Evolutionary conservation across 2,113 vertebrate species (phyloP).

Genomic region (Holacanthus passer): DNA sequence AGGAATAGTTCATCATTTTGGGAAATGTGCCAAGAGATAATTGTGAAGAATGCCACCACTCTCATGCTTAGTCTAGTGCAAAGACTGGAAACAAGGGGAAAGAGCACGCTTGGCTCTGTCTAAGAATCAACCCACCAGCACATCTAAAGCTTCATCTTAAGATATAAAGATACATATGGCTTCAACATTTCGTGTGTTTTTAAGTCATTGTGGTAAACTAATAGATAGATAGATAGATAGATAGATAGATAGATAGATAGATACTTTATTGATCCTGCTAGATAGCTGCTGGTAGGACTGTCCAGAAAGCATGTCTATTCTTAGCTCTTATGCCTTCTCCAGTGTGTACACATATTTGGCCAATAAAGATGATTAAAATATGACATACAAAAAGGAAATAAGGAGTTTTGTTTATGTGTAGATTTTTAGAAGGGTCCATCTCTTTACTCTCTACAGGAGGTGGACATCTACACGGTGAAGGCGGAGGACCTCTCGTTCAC

Average conservation of each 20-base stretch:
- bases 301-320: not conserved
- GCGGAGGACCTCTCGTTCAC: constrained; percentile 93
- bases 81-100: too few relatives aligned
- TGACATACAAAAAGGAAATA: too few relatives aligned
- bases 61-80: not conserved
- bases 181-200: not conserved
- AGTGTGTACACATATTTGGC: not conserved
- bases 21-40: not conserved
- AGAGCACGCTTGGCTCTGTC: not conserved
- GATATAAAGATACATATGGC: too few relatives aligned
- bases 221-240: too few relatives aligned
- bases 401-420: not conserved
- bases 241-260: too few relatives aligned
- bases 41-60: not conserved
- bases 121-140: not conserved
- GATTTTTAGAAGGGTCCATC: constrained; percentile 2
- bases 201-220: not conserved
- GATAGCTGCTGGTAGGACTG: too few relatives aligned
- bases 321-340: not conserved
- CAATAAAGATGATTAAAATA: not conserved
- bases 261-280: too few relatives aligned
- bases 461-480: constrained; percentile 97
- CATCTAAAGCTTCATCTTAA: not conserved
- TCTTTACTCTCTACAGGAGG: constrained; percentile 86
- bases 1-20: not conserved